These are phyloP conservation scores for Spodoptera litura DNA, from an alignment of 1,140 invertebrate genomes.

Conservation along the genomic window DNA sequence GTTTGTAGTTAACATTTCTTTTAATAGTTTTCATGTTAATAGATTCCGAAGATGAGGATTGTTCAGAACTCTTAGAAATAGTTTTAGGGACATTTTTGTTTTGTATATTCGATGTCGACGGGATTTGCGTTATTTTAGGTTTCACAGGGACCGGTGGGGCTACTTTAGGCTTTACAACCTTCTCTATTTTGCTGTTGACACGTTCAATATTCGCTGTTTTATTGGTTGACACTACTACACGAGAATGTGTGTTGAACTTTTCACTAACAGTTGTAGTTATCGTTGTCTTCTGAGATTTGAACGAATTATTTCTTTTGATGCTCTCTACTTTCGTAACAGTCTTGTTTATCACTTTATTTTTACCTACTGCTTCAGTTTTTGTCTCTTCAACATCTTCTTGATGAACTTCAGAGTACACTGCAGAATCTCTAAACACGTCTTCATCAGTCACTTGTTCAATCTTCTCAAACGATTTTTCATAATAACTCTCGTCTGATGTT, in stretches of 20 bases:
- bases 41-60: conserved; percentile 66
- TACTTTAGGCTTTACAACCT: conserved; percentile 67
- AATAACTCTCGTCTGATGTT: conserved; percentile 88
- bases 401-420: conserved; percentile 94
- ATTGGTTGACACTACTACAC: conserved; percentile 58
- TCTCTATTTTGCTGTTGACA: conserved; percentile 50
- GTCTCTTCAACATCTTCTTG: conserved; percentile 77
- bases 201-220: conserved; percentile 53
- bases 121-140: conserved; percentile 75
- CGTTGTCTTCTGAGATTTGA: conserved; percentile 64
- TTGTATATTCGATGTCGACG: conserved; percentile 54
- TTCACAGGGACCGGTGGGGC: conserved; percentile 82
- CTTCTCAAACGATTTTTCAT: conserved; percentile 92
- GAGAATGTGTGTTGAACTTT: conserved; percentile 60
- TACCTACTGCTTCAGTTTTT: conserved; percentile 54
- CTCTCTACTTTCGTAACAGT: conserved; percentile 69
- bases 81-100: conserved; percentile 57
- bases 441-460: conserved; percentile 89
- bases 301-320: conserved; percentile 67
- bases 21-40: conserved; percentile 66
- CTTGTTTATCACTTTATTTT: conserved; percentile 64
- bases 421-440: conserved; percentile 92
- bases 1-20: conserved; percentile 65
- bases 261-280: conserved; percentile 61
- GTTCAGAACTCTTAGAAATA: conserved; percentile 59